A percentile compares a stretch with the other conserved stretches of the same genome.
Evolutionary conservation across 2,113 vertebrate species (phyloP).

Genomic region (Sander vitreus): DNA sequence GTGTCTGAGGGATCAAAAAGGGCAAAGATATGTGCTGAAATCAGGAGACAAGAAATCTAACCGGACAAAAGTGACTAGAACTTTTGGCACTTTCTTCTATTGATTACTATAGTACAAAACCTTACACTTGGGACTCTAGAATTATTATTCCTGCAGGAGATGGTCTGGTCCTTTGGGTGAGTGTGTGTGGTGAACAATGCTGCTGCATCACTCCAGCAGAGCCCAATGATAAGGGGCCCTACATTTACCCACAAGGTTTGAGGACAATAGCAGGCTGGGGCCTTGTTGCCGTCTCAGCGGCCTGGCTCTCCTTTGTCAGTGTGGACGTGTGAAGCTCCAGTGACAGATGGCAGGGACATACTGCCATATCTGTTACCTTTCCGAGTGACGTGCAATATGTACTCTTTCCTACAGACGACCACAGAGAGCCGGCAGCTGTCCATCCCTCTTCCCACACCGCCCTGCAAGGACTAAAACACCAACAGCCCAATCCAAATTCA

Average conservation of each 20-base stretch:
- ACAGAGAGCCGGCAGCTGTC: conserved; percentile 91
- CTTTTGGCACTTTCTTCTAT: background rate
- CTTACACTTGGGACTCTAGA: background rate
- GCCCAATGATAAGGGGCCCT: conserved; percentile 65
- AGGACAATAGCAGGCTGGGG: conserved; percentile 80
- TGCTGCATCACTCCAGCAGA: conserved; percentile 33
- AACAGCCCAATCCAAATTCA: conserved; percentile 28
- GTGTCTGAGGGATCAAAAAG: conserved; percentile 27
- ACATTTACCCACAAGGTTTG: conserved; percentile 66
- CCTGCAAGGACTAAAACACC: conserved; percentile 17
- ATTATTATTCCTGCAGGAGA: conserved; percentile 1
- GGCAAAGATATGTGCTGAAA: conserved; percentile 29
- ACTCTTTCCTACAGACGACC: conserved; percentile 87
- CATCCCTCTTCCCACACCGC: conserved; percentile 69
- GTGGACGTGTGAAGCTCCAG: conserved; percentile 79
- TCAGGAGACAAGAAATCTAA: conserved; percentile 15
- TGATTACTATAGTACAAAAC: background rate
- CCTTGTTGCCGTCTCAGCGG: conserved; percentile 72
- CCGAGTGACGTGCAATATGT: conserved; percentile 90
- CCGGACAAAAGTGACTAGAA: background rate
- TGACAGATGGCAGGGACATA: conserved; percentile 92
- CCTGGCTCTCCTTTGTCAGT: conserved; percentile 85
- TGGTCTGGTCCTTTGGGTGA: conserved; percentile 27
- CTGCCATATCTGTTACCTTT: conserved; percentile 93
- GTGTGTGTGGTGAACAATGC: conserved; percentile 42